A percentile compares a stretch with the other conserved stretches of the same genome.
Conservation (phyloP, 2,888 invertebrate genomes). For the Seladonia tumulorum region DNA sequence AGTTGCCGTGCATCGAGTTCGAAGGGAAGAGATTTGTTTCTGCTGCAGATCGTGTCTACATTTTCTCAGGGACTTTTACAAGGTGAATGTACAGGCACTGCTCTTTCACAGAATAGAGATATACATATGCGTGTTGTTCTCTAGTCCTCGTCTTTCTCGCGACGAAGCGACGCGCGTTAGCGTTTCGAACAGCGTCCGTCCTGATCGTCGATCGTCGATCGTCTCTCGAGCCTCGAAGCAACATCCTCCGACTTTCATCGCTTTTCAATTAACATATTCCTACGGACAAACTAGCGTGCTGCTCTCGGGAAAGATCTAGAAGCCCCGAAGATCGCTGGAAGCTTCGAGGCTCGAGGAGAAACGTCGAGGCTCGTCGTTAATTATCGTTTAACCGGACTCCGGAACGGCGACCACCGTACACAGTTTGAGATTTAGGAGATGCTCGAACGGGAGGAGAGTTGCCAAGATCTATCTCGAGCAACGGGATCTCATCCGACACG, state of each 20-base stretch:
- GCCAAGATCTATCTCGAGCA: not conserved
- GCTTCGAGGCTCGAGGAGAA: not conserved
- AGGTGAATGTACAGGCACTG: conserved; percentile 78
- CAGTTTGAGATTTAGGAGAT: not conserved
- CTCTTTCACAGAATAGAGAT: conserved; percentile 77
- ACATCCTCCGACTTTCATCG: not conserved
- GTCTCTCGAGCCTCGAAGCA: not conserved
- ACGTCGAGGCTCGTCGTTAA: not conserved
- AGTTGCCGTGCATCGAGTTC: not conserved
- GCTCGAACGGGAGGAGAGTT: not conserved
- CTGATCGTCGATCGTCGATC: not conserved
- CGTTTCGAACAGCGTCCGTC: not conserved
- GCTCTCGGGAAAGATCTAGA: conserved; percentile 1
- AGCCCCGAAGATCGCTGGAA: not conserved
- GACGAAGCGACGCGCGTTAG: not conserved
- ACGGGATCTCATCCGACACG: not conserved
- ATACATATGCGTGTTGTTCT: not conserved
- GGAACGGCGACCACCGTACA: conserved; percentile 7
- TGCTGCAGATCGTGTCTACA: conserved; percentile 14
- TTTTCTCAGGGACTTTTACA: not conserved
- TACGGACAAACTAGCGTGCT: not conserved
- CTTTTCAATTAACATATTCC: no score
- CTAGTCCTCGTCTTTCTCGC: not conserved
- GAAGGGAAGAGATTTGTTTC: not conserved
- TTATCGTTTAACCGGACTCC: conserved; percentile 13